Evolutionary conservation across 1,140 invertebrate genomes (phyloP), one percentile per base, ranked within the genome.

Genomic region (Leucophenga varia): DNA sequence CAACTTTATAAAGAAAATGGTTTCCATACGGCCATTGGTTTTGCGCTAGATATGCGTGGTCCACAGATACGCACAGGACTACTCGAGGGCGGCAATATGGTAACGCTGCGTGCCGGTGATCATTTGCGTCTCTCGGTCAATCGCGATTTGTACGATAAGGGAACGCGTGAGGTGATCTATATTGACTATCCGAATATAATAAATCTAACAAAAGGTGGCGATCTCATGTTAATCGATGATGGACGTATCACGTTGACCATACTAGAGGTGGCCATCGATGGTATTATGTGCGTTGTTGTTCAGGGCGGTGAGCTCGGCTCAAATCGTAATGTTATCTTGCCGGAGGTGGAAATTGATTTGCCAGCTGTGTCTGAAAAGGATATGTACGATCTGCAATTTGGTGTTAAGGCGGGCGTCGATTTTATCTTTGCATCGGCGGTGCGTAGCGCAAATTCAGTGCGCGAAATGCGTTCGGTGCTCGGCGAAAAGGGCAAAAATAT

Each of bases 351-450:
- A 1, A 94, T 98, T 0, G 96, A 99, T 78, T 77, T 99, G 39
- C 97, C 97, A 1, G 94, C 95, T 8, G 95, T 99, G 0, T 98
- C 96, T 0, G 94, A 97, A 71, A 98, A 98, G 74, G 97, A 99
- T 73, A 94, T 90, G 72, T 82, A 86, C 16, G 97, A 99, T 78
- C 78, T 99, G 18, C 74, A 85, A 37, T 98, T 99, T 74, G 96
- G 95, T 52, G 89, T 98, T 10, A 88, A 97, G 57, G 90, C 95
- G 70, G 88, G 86, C 16, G 82, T 98, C n/a, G 97, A 99, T 64
- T 98, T 99, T 84, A 84, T 99, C 28, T 99, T 99, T 76, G 97
- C 96, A 0, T 98, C 95, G 0, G 98, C 98, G 72, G 97, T 99
- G 59, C 83, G 96, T 56, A 88, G 93, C 76, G 95, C 90, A 12